phyloP scores from a whole-genome alignment of 2,888 invertebrate genomes.

The Pandemis cinnamomeana region DNA sequence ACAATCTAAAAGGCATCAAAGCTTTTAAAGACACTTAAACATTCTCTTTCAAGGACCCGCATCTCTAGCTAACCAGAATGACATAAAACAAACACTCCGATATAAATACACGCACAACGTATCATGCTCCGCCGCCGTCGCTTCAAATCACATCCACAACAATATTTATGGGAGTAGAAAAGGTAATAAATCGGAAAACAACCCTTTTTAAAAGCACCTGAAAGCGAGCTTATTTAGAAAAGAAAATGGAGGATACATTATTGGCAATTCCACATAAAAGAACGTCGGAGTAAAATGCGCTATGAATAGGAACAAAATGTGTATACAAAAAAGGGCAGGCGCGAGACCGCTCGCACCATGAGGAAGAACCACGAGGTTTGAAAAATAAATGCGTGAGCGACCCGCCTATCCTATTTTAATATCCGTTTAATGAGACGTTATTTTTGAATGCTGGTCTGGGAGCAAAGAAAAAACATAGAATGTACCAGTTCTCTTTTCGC shows the following conservation, averaged over 20 bases:
- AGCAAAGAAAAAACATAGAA: too few relatives aligned
- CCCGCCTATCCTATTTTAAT: too few relatives aligned
- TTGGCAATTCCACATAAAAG: not conserved
- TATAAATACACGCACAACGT: not conserved
- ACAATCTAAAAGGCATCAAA: not conserved
- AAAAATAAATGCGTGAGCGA: too few relatives aligned
- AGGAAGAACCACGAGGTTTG: too few relatives aligned
- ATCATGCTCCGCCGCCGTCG: not conserved
- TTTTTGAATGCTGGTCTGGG: too few relatives aligned
- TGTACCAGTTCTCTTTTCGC: too few relatives aligned
- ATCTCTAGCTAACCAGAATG: not conserved
- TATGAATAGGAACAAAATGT: not conserved
- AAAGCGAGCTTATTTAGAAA: not conserved
- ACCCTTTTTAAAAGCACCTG: slow-evolving; percentile 9
- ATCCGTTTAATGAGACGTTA: too few relatives aligned
- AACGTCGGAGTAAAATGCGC: not conserved
- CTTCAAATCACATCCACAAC: not conserved
- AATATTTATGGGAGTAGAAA: not conserved
- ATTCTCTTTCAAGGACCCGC: not conserved
- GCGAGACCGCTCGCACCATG: too few relatives aligned
- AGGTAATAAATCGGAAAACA: slow-evolving; percentile 9
- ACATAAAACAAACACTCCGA: not conserved
- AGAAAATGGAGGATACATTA: not conserved
- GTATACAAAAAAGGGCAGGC: too few relatives aligned
- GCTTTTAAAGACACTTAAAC: not conserved